These are phyloP conservation scores for Helicoverpa zea DNA, from an alignment of 1,140 invertebrate species.

Conservation along the genomic window DNA sequence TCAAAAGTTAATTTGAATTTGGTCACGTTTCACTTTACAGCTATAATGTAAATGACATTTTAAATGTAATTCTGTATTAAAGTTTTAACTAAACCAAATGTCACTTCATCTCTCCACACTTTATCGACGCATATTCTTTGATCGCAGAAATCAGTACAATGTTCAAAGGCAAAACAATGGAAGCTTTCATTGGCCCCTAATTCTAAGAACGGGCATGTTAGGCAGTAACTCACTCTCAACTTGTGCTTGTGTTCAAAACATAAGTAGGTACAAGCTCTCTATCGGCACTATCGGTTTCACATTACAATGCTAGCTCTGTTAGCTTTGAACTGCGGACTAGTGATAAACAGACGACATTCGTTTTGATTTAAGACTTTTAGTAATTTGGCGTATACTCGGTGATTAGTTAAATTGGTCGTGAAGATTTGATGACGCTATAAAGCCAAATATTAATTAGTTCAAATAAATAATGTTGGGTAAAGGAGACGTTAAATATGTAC, in stretches of 20 bases:
- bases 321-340: slow-evolving; percentile 21
- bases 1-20: too few relatives aligned
- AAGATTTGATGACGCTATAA: too few relatives aligned
- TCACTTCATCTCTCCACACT: background rate
- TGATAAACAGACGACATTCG: background rate
- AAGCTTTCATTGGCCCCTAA: slow-evolving; percentile 7
- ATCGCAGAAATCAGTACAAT: slow-evolving; percentile 32
- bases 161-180: slow-evolving; percentile 11
- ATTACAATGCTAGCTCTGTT: slow-evolving; percentile 32
- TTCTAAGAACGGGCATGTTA: slow-evolving; percentile 22
- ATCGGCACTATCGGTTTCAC: slow-evolving; percentile 34
- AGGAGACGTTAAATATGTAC: too few relatives aligned
- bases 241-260: slow-evolving; percentile 32
- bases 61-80: too few relatives aligned
- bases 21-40: too few relatives aligned
- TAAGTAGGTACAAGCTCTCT: background rate
- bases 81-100: too few relatives aligned
- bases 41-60: too few relatives aligned
- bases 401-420: too few relatives aligned
- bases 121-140: background rate
- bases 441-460: too few relatives aligned
- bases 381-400: too few relatives aligned
- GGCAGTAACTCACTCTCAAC: slow-evolving; percentile 3
- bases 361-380: background rate
- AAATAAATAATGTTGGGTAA: too few relatives aligned